Evolutionary conservation across 2,888 invertebrate species (phyloP).

Genomic region (Megalurothrips usitatus): DNA sequence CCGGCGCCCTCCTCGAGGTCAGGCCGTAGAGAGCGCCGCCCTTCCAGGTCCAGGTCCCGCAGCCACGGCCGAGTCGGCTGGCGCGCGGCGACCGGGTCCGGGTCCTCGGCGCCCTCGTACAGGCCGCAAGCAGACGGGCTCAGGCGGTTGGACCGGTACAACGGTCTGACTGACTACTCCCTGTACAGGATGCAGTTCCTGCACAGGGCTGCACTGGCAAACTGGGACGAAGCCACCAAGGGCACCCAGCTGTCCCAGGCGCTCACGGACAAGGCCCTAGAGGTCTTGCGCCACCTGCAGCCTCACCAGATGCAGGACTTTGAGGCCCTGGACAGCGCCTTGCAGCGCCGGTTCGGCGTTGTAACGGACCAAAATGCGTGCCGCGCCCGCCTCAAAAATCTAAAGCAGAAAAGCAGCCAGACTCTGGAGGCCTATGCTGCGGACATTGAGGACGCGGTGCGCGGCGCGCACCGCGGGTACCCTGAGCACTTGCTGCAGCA

Average conservation of each 20-base stretch:
- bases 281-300: not conserved
- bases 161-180: not conserved
- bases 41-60: not conserved
- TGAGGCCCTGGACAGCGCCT: not conserved
- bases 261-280: not conserved
- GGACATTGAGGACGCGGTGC: not conserved
- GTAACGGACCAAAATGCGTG: not conserved
- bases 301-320: not conserved
- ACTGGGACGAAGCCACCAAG: not conserved
- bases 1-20: too few species aligned
- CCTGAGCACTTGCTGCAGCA: not conserved
- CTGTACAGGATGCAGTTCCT: not conserved
- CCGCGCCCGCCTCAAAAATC: not conserved
- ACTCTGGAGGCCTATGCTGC: not conserved
- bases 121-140: not conserved
- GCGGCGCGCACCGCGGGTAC: not conserved
- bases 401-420: not conserved
- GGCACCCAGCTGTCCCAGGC: not conserved
- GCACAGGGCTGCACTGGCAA: not conserved
- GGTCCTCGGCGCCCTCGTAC: not conserved
- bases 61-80: not conserved
- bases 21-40: not conserved
- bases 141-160: not conserved
- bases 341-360: not conserved
- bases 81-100: not conserved